Evolutionary conservation across 2,113 vertebrate species (phyloP).

Genomic region (Serranochromis macrocephalus): DNA sequence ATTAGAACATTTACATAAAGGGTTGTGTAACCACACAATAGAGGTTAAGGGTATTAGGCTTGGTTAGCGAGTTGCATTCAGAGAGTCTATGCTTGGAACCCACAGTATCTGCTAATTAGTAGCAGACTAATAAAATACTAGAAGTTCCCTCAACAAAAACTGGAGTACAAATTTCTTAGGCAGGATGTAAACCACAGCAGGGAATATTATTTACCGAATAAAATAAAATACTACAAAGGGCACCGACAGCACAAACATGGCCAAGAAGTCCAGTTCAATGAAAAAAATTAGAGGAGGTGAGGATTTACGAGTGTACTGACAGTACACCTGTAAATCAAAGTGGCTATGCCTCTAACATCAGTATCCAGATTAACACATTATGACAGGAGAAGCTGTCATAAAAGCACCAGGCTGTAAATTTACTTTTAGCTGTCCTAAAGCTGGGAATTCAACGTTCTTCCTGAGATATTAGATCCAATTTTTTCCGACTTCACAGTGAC

Average conservation of each 20-base stretch:
- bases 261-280: neutral
- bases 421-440: neutral
- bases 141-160: neutral
- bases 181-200: neutral
- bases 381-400: neutral
- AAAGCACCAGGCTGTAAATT: neutral
- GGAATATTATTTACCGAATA: neutral
- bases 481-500: neutral
- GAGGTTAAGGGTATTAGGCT: neutral
- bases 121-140: neutral
- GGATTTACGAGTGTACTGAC: neutral
- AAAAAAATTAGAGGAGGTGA: neutral
- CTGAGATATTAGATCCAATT: neutral
- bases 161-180: neutral
- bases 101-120: neutral
- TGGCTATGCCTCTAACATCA: neutral
- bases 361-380: neutral
- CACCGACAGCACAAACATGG: neutral
- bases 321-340: neutral
- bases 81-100: neutral
- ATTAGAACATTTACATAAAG: neutral
- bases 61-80: neutral
- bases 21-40: rapidly evolving
- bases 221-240: neutral
- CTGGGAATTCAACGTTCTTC: neutral